Evolutionary conservation across 2,888 invertebrate species (phyloP), one percentile per base, ranked within the genome.

Genomic region (Pocota personata): DNA sequence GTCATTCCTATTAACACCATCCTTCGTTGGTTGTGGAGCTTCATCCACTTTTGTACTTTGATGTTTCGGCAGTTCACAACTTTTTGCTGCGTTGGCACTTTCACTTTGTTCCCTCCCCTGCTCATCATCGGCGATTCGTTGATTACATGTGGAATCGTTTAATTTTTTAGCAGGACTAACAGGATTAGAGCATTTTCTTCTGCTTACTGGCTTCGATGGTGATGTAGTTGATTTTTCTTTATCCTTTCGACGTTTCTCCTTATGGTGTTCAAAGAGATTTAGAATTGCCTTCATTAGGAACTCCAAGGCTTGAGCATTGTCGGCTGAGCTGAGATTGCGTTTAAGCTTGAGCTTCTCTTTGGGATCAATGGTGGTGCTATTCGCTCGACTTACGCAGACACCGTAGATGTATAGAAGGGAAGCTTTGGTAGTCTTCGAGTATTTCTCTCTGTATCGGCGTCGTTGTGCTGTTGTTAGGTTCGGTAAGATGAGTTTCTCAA

Each of bases 401-500:
- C 89, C 89, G 12, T 90, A 91, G 19, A 92, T 91, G 62, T 90
- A 92, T 48, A 89, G 89, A 21, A 92, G 75, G 0, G 90, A 90
- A 3, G 88, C 89, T 6, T 88, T 88, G 0, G 86, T 71, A 2
- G 82, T 89, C 10, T 52, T 87, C 0, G 89, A 89, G 62, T 90
- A 90, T 76, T 89, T 91, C 10, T 82, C 84, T 2, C 88, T 89
- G 87, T 91, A 92, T 0, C 89, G 88, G n/a, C 89, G 87, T 0
- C 75, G 88, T 19, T 91, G 82, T 19, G 88, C 72, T 1, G 88
- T 80, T 5, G 89, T 89, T 0, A 92, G 73, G 27, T 89, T 88
- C 0, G 91, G 90, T 32, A 92, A 73, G 3, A 92, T 89, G 1
- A 91, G 88, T 7, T 90, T 91, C 71, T 92, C 92, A 46, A 92